These are phyloP conservation scores for Vulpes vulpes DNA, from an alignment of 2,113 vertebrate genomes.

Conservation along the genomic window DNA sequence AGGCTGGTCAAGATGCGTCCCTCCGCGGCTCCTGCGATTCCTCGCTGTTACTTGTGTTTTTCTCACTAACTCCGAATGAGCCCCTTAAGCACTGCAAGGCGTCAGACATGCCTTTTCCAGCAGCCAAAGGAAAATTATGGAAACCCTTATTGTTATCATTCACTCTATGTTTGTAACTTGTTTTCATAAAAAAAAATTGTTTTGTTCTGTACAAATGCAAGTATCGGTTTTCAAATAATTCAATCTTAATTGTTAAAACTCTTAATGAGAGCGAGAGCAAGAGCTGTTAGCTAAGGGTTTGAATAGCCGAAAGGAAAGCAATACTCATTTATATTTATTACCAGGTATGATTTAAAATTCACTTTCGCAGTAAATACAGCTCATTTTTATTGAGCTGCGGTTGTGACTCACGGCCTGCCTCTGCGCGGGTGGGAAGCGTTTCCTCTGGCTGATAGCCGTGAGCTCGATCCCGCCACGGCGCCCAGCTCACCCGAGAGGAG, in stretches of 20 bases:
- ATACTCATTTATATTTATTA: background rate
- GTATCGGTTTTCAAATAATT: background rate
- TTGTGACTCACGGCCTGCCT: background rate
- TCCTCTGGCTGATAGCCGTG: background rate
- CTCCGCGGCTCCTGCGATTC: background rate
- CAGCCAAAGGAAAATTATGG: background rate
- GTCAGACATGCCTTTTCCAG: background rate
- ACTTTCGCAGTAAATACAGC: background rate
- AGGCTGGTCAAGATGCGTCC: background rate
- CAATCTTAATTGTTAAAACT: background rate
- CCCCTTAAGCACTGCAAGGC: background rate
- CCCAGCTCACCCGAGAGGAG: background rate
- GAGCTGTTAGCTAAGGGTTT: background rate
- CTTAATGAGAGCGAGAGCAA: background rate
- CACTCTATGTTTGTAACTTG: background rate
- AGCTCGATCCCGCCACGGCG: background rate
- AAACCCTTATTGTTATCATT: background rate
- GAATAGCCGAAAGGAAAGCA: background rate
- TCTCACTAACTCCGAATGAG: background rate
- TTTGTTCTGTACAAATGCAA: background rate
- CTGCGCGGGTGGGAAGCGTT: background rate
- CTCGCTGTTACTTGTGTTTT: background rate
- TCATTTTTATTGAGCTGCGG: background rate
- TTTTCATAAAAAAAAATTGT: background rate
- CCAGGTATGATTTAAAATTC: background rate